A percentile compares a stretch with the other conserved stretches of the same genome.
phyloP scores from a whole-genome alignment of 2,113 vertebrate genomes.

The Pogona vitticeps region DNA sequence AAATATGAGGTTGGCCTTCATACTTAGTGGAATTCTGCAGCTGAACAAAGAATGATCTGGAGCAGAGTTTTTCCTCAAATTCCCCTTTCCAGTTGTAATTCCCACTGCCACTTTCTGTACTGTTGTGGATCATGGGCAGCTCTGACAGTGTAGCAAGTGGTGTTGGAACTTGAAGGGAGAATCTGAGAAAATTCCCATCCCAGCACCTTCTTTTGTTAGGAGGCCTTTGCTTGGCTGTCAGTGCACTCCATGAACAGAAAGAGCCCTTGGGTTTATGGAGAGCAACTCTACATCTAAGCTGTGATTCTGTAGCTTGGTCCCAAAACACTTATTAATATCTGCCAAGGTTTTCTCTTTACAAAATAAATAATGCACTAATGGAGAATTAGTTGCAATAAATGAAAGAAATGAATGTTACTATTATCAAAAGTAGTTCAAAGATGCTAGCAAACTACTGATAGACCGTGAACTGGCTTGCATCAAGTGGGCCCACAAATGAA shows the following conservation, averaged over 20 bases:
- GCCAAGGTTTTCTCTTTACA: conserved; percentile 65
- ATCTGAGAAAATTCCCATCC: not conserved
- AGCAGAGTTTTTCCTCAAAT: not conserved
- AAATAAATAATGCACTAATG: conserved; percentile 71
- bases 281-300: not conserved
- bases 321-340: conserved; percentile 74
- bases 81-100: not conserved
- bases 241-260: not conserved
- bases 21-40: not conserved
- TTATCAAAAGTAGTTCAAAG: conserved; percentile 60
- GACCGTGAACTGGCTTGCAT: conserved; percentile 74
- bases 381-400: conserved; percentile 58
- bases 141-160: not conserved
- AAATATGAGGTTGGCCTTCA: conserved; percentile 37
- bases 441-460: conserved; percentile 73
- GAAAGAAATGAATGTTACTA: conserved; percentile 62
- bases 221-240: not conserved
- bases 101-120: not conserved
- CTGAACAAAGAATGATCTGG: not conserved
- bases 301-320: conserved; percentile 67
- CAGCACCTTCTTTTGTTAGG: not conserved
- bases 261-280: not conserved
- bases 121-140: not conserved
- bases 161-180: not conserved
- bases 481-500: conserved; percentile 53